phyloP scores from a whole-genome alignment of 2,113 vertebrate genomes.

The Phalacrocorax pelagicus region DNA sequence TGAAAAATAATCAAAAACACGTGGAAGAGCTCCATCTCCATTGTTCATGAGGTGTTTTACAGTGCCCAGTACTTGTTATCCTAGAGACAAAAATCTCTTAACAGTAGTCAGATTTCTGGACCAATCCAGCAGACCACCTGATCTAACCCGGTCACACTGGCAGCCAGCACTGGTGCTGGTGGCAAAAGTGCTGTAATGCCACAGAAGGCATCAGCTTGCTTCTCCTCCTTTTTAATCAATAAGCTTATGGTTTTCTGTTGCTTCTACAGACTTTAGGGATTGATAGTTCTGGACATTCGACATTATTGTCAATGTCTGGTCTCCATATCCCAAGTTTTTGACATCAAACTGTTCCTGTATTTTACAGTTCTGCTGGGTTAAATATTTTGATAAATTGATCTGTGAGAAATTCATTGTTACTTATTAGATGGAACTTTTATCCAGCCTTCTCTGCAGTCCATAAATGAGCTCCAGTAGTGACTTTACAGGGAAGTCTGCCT shows the following conservation, averaged over 20 bases:
- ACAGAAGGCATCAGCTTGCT: not conserved
- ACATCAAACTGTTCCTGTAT: fast-evolving
- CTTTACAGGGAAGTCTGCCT: not conserved
- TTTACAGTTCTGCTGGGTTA: not conserved
- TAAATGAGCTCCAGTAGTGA: not conserved
- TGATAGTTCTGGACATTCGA: not conserved
- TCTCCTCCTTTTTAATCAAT: not conserved
- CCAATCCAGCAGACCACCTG: not conserved
- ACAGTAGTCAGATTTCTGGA: not conserved
- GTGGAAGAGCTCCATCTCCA: not conserved
- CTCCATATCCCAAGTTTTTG: not conserved
- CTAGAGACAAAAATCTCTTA: not conserved
- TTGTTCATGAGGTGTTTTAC: not conserved
- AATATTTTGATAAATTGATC: not conserved
- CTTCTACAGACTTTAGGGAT: not conserved
- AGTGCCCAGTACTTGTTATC: not conserved
- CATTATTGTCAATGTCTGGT: not conserved
- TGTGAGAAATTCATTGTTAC: not conserved
- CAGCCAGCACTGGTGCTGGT: not conserved
- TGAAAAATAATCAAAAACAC: not conserved
- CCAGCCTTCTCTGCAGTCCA: not conserved
- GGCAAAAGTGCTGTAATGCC: not conserved
- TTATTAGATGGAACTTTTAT: not conserved
- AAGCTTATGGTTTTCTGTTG: not conserved
- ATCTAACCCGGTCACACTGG: not conserved